Evolutionary conservation across 2,888 invertebrate genomes (phyloP).

Genomic region (Germaria angustata): DNA sequence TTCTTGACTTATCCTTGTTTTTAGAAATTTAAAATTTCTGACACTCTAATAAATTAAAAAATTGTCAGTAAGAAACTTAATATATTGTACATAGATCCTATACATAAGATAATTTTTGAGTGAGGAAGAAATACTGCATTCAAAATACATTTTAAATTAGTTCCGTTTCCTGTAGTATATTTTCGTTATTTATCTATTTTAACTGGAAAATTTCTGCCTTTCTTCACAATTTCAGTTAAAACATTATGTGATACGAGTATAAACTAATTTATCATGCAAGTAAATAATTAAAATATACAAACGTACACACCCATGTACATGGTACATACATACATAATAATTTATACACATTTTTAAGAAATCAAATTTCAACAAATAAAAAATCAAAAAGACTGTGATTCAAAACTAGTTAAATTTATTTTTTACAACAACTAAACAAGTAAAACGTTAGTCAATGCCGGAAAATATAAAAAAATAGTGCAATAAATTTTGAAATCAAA

Average conservation of each 20-base stretch:
- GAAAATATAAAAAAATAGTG: slow-evolving; percentile 33
- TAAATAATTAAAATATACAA: slow-evolving; percentile 20
- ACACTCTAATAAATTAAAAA: too few relatives aligned
- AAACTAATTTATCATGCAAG: slow-evolving; percentile 15
- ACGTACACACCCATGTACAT: too few relatives aligned
- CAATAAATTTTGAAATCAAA: slow-evolving; percentile 50
- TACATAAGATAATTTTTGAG: too few relatives aligned
- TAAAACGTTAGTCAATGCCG: slow-evolving; percentile 49
- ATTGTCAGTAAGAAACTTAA: too few relatives aligned
- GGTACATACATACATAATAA: not conserved
- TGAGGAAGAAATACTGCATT: not conserved
- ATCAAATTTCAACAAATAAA: not conserved
- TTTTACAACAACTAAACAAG: slow-evolving; percentile 29
- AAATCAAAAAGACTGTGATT: slow-evolving; percentile 60
- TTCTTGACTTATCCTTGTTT: too few relatives aligned
- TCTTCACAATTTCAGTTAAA: not conserved
- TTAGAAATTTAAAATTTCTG: too few relatives aligned
- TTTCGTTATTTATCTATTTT: not conserved
- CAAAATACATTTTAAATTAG: not conserved
- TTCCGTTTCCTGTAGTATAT: not conserved
- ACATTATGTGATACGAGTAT: slow-evolving; percentile 45
- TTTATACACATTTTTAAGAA: not conserved
- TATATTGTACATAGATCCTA: too few relatives aligned
- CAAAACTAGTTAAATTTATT: slow-evolving; percentile 53
- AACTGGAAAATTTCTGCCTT: not conserved